Base-by-base conservation (phyloP, 2,113 vertebrate genomes). In the Craseonycteris thonglongyai region DNA sequence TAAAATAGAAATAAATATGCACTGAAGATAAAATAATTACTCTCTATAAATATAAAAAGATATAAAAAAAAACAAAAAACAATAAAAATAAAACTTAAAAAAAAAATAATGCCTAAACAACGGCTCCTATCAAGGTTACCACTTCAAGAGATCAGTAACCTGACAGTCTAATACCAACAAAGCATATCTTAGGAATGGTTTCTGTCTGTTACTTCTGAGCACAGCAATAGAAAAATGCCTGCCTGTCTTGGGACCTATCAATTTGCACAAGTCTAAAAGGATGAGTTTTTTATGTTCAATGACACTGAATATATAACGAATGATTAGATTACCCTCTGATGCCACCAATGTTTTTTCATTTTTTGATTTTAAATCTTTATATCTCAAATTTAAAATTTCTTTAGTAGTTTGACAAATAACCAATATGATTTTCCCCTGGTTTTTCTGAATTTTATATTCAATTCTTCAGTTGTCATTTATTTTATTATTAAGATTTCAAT, bases 371-470 rank as follows among this genome's bases (percentile, higher is more conserved):
- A 68, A 95, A 59, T 79, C 42, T 74, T 45, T 74, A 16, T 12
- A 74, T 40, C 5, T 66, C 56, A 80, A 33, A 75, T 35, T 74
- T n/a, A 18, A 72, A 49, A 76, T 45, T 71, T 86, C 47, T 66
- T 91, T 76, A 86, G 6, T 82, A 76, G 47, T 66, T 35, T 88
- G 72, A 91, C 61, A 72, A 95, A 88, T 71, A 72, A 91, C 56
- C 13, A 86, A 28, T 51, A 84, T 0, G 6, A 81, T 68, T 76
- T 95, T 28, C 30, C 45, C 24, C 49, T 68, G 40, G 28, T 80
- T 95, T 96, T 93, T 80, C 69, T 78, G 15, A 93, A 87, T 61
- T 89, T 85, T 68, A 86, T 38, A 83, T 51, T 63, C 45, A 94
- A 82, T 22, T 90, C 19, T 88, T 68, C 42, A 94, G n/a, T 5